Conservation (phyloP, 2,888 invertebrate genomes). For the Harmothoe impar region DNA sequence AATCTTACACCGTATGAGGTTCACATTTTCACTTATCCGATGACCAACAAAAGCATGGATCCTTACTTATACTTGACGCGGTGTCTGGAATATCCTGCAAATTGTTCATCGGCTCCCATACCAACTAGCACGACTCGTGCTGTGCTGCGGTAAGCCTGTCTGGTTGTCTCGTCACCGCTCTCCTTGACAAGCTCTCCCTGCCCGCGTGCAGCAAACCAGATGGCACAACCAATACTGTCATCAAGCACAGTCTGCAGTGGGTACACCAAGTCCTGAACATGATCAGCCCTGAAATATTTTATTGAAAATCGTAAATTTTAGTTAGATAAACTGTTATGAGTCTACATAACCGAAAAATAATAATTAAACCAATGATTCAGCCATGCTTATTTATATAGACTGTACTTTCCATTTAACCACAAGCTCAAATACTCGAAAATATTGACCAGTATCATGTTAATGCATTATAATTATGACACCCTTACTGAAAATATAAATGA, state of each 20-base stretch:
- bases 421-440: no score
- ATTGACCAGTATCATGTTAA: no score
- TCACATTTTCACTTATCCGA: no score
- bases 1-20: no score
- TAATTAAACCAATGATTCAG: no score
- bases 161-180: background rate
- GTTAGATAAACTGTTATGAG: no score
- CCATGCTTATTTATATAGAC: no score
- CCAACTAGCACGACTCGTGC: conserved; percentile 89
- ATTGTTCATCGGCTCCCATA: conserved; percentile 98
- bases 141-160: conserved; percentile 72
- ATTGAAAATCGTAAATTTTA: no score
- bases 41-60: background rate
- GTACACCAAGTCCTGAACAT: conserved; percentile 89
- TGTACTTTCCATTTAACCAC: no score
- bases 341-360: no score
- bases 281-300: conserved; percentile 66
- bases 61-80: conserved; percentile 86
- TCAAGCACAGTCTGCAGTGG: conserved; percentile 95
- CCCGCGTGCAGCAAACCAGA: conserved; percentile 96
- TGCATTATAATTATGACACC: no score
- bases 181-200: conserved; percentile 82
- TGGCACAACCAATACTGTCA: conserved; percentile 95
- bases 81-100: conserved; percentile 96
- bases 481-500: no score